phyloP scores from a whole-genome alignment of 1,140 invertebrate genomes.

The Oreohelix idahoensis region DNA sequence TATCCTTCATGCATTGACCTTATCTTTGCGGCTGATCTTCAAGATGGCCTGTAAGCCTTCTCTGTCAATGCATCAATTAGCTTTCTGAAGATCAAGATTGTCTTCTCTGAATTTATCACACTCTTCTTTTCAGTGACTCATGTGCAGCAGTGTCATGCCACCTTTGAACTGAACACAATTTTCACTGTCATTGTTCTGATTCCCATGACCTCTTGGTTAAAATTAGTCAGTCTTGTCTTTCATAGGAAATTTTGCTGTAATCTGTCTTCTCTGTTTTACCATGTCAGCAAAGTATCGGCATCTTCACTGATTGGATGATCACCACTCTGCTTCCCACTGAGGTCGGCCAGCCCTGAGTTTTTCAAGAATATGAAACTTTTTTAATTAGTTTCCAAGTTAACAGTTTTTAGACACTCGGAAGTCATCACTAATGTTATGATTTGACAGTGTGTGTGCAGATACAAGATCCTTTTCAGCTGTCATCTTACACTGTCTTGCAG shows the following conservation, averaged over 20 bases:
- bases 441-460: not conserved
- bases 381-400: not conserved
- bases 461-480: too few species aligned
- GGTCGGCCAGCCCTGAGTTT: too few species aligned
- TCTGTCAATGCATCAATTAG: not conserved
- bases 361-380: too few species aligned
- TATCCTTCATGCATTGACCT: too few species aligned
- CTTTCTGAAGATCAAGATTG: too few species aligned
- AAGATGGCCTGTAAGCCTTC: too few species aligned
- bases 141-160: too few species aligned
- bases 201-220: not conserved
- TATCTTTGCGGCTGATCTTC: too few species aligned
- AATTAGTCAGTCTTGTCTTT: not conserved
- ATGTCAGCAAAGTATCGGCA: not conserved
- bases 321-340: too few species aligned
- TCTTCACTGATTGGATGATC: too few species aligned
- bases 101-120: not conserved
- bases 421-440: not conserved
- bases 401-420: not conserved
- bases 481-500: too few species aligned
- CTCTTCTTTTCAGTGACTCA: not conserved
- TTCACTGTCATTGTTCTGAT: not conserved
- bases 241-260: not conserved
- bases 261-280: too few species aligned
- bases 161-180: not conserved